A percentile compares a stretch with the other conserved stretches of the same genome.
Evolutionary conservation across 1,140 invertebrate species (phyloP).

Genomic region (Drosophila pseudoobscura): DNA sequence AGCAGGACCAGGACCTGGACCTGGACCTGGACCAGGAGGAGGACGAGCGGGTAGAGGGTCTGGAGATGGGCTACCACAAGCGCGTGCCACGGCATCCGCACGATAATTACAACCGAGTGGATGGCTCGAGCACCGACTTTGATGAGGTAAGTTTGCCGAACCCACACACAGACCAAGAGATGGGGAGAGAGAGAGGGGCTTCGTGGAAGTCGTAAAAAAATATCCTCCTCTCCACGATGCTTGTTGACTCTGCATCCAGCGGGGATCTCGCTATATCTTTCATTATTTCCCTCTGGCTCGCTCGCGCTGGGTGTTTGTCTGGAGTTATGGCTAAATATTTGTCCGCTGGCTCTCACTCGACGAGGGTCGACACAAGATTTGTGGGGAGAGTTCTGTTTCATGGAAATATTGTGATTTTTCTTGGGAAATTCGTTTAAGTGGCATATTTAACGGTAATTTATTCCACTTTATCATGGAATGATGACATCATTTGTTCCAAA

Average conservation of each 20-base stretch:
- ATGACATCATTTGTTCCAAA: too few species aligned
- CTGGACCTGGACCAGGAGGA: conserved; percentile 1
- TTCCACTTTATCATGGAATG: too few species aligned
- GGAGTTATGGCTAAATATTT: too few species aligned
- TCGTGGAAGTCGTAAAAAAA: conserved; percentile 51
- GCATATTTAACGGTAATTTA: too few species aligned
- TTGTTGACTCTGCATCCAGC: conserved; percentile 7
- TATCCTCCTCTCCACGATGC: conserved; percentile 4
- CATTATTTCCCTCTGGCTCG: neutral
- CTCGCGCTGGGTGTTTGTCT: too few species aligned
- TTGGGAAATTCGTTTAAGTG: too few species aligned
- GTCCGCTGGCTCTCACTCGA: too few species aligned
- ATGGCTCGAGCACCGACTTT: conserved; percentile 31
- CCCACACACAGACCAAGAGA: neutral
- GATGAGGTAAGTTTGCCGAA: conserved; percentile 52
- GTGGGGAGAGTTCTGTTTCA: too few species aligned
- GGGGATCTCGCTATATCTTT: neutral
- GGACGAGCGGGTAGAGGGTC: conserved; percentile 1
- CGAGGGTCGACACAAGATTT: too few species aligned
- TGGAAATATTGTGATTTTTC: too few species aligned
- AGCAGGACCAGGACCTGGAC: conserved; percentile 6
- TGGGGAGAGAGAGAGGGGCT: conserved; percentile 24
- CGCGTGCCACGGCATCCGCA: conserved; percentile 43
- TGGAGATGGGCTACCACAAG: conserved; percentile 4
- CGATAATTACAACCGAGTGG: conserved; percentile 40